Conservation (phyloP, 1,140 invertebrate species). For the Drosophila nikananu region DNA sequence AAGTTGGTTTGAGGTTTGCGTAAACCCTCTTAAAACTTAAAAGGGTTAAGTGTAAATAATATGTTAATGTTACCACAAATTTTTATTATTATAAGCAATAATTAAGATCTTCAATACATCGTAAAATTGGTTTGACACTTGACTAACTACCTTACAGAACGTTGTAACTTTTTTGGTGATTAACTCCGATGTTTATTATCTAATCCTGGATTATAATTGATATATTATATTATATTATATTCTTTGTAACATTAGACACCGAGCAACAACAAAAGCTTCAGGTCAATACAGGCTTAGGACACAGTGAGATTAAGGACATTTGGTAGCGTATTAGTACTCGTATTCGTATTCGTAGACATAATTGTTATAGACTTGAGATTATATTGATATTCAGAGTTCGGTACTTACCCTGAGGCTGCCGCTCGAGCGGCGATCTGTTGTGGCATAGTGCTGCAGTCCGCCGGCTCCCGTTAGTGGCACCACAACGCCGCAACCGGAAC, state of each 20-base stretch:
- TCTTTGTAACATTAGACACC: conserved; percentile 35
- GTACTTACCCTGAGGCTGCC: conserved; percentile 86
- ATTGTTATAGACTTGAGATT: conserved; percentile 5
- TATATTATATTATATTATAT: too few species aligned
- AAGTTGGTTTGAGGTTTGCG: background rate
- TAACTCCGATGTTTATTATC: too few species aligned
- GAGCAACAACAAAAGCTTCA: conserved; percentile 80
- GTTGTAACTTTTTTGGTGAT: too few species aligned
- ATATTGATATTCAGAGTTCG: background rate
- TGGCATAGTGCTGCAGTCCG: conserved; percentile 85
- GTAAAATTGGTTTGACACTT: background rate
- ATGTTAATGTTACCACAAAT: too few species aligned
- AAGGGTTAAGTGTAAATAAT: too few species aligned
- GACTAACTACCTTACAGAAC: background rate
- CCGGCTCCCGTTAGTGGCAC: conserved; percentile 86
- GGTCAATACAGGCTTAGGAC: conserved; percentile 71
- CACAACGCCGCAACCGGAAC: conserved; percentile 86
- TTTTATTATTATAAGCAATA: background rate
- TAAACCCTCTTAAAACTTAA: too few species aligned
- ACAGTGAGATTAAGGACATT: conserved; percentile 27
- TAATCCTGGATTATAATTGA: too few species aligned
- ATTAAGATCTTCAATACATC: background rate
- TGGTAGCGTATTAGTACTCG: conserved; percentile 42
- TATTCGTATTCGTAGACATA: conserved; percentile 28
- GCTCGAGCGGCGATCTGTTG: conserved; percentile 85